Percentiles rank a stretch among this genome's conserved stretches.
phyloP scores from a whole-genome alignment of 2,113 vertebrate genomes.

The Aplodontia rufa region DNA sequence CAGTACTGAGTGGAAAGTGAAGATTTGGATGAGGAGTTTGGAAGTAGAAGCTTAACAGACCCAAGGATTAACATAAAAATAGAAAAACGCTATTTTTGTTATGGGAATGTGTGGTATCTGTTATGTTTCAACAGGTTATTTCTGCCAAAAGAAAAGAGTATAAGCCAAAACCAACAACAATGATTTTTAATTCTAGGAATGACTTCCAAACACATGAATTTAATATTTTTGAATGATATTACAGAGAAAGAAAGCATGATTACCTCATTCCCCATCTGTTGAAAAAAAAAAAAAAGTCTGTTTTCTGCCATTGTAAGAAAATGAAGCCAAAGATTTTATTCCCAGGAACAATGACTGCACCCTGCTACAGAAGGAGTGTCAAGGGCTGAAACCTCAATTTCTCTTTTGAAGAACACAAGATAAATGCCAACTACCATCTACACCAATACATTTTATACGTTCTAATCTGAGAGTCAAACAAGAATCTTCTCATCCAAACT shows the following conservation, averaged over 20 bases:
- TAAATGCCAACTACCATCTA: neutral
- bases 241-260: slow-evolving; percentile 30
- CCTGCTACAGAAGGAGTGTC: neutral
- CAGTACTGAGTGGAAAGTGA: neutral
- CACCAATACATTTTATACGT: neutral
- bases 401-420: neutral
- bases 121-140: neutral
- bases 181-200: slow-evolving; percentile 1
- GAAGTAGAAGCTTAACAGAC: neutral
- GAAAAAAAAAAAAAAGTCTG: neutral
- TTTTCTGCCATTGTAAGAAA: neutral
- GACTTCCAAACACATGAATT: slow-evolving; percentile 11
- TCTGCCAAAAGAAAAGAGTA: neutral
- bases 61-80: neutral
- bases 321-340: slow-evolving; percentile 12
- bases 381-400: neutral
- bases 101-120: neutral
- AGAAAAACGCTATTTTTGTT: neutral
- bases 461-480: neutral
- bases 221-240: slow-evolving; percentile 17
- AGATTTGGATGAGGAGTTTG: neutral
- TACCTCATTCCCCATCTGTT: neutral
- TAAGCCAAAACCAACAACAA: neutral
- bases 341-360: neutral
- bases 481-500: neutral